These are phyloP conservation scores for Catharus bicknelli DNA, from an alignment of 2,113 vertebrate species.

Conservation along the genomic window DNA sequence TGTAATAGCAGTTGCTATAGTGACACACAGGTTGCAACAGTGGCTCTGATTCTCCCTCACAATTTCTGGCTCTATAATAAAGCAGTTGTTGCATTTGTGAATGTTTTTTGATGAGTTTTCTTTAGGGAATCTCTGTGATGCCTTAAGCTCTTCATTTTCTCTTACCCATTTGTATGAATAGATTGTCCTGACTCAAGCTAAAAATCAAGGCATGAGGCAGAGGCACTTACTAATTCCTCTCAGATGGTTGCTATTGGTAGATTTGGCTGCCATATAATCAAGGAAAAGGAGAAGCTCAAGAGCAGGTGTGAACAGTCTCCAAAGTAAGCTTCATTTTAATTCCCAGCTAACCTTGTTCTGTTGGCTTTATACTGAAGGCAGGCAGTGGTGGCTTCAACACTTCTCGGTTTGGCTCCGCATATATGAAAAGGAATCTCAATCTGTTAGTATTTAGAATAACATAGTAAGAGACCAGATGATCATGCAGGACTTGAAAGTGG, in stretches of 20 bases:
- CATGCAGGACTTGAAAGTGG: background rate
- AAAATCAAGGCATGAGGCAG: background rate
- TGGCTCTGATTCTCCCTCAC: background rate
- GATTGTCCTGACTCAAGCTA: background rate
- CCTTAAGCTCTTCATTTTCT: background rate
- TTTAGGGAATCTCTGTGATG: background rate
- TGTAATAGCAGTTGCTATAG: conserved; percentile 27
- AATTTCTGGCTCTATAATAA: background rate
- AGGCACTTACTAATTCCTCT: background rate
- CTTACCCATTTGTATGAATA: background rate
- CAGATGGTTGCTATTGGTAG: background rate
- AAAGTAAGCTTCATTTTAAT: background rate
- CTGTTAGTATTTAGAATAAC: background rate
- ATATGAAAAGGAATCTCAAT: background rate
- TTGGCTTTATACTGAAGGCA: background rate
- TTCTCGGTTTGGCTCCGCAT: background rate
- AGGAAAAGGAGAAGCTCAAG: background rate
- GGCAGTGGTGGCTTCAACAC: background rate
- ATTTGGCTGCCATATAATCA: background rate
- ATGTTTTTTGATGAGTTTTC: conserved; percentile 3
- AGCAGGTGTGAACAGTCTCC: background rate
- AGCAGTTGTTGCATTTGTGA: background rate
- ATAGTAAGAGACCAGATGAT: background rate
- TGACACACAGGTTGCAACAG: background rate
- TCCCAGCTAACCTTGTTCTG: background rate